These are phyloP conservation scores for Diaphora mendica DNA, from an alignment of 2,888 invertebrate genomes.

Conservation along the genomic window DNA sequence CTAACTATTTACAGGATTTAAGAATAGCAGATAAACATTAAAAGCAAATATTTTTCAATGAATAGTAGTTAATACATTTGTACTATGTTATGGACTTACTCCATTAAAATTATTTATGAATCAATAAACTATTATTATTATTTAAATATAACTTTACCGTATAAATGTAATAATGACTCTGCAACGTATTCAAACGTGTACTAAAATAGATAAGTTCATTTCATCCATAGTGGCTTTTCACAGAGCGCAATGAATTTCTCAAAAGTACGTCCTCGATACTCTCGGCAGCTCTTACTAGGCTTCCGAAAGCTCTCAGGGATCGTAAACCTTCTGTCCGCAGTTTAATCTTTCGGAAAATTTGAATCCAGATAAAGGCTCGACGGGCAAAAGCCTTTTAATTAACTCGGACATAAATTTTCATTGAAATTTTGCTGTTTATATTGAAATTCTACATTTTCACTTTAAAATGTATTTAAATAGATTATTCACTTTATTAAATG, in stretches of 20 bases:
- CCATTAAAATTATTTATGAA: too few species aligned
- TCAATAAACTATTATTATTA: too few species aligned
- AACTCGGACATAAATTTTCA: slow-evolving; percentile 54
- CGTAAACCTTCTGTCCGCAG: slow-evolving; percentile 70
- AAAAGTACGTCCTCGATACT: slow-evolving; percentile 42
- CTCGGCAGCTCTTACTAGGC: slow-evolving; percentile 50
- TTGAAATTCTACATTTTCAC: slow-evolving; percentile 30
- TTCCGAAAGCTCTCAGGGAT: slow-evolving; percentile 62
- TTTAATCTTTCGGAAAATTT: slow-evolving; percentile 73
- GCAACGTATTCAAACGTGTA: background rate
- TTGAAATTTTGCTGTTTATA: slow-evolving; percentile 41
- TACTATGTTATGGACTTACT: background rate
- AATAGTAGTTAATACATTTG: too few species aligned
- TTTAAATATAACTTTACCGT: too few species aligned
- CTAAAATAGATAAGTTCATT: background rate
- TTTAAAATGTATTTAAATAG: slow-evolving; percentile 5
- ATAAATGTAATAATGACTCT: background rate
- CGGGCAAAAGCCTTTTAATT: slow-evolving; percentile 61
- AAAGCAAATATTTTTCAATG: background rate
- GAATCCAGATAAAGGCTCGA: slow-evolving; percentile 64
- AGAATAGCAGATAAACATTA: too few species aligned
- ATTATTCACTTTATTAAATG: slow-evolving; percentile 4
- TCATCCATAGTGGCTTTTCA: background rate
- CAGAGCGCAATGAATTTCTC: slow-evolving; percentile 17
- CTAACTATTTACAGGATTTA: too few species aligned